Base-by-base conservation (phyloP, 2,113 vertebrate genomes). In the Ovis canadensis region DNA sequence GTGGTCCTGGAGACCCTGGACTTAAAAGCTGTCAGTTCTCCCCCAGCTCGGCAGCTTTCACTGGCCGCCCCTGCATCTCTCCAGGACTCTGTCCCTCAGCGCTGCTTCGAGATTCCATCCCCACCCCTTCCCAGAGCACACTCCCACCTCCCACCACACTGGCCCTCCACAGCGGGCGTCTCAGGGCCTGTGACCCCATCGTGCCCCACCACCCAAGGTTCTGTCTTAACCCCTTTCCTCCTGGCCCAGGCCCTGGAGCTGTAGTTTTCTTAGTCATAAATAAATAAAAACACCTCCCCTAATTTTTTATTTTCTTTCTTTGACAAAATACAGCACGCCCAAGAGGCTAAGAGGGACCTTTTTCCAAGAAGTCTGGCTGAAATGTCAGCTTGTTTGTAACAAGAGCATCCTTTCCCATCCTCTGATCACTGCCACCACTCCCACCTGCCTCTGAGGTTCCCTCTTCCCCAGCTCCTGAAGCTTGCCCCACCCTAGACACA, bases 201-300 rank as follows among this genome's bases (percentile, higher is more conserved):
- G 0, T 3, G 12, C 3, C n/a, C n/a, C 5, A 15, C 62, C 6
- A 29, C 62, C 62, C 6, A 0, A 62, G 14, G 48, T 3, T 0
- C n/a, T 29, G 14, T 60, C 45, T 87, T 60, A 6, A 67, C 31
- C 62, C 25, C 8, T n/a, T 45, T 71, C 77, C 40, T 59, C 55
- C 52, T 29, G 59, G 17, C 5, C n/a, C 8, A 16, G 14, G 2
- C 16, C 31, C 33, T 40, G 48, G 14, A 40, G 14, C 17, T 21
- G 77, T 16, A 14, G 25, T 57, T 64, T 90, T 78, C 85, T 80
- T 43, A 64, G 74, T 25, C 45, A 29, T 23, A 60, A 95, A 29
- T 12, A 82, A 67, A 83, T 12, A 60, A 36, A 96, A 81, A 80
- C 33, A 45, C 0, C 40, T 77, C 71, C 71, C 71, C 23, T 77